These are phyloP conservation scores for Platerodrilus igneus DNA, from an alignment of 2,888 invertebrate genomes.

Conservation along the genomic window DNA sequence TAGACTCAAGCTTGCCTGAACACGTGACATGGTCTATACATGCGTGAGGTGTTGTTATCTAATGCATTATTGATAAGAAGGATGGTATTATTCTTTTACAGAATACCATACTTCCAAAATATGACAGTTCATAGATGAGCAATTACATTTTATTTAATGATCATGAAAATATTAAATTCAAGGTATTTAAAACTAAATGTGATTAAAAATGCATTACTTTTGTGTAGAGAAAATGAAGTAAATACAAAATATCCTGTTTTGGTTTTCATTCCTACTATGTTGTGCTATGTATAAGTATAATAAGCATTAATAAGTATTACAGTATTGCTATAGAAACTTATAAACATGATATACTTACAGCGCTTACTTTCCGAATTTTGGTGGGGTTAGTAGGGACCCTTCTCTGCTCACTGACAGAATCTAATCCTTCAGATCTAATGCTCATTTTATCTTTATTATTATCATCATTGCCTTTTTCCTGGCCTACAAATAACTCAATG, in stretches of 20 bases:
- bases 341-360: constrained; percentile 85
- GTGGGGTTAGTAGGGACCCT: constrained; percentile 54
- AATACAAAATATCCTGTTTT: too few species aligned
- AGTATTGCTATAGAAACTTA: constrained; percentile 18
- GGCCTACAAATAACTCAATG: constrained; percentile 86
- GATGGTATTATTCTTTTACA: constrained; percentile 28
- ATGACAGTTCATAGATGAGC: too few species aligned
- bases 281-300: constrained; percentile 20
- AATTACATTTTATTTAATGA: too few species aligned
- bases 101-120: constrained; percentile 29
- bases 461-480: constrained; percentile 82
- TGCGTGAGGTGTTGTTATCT: constrained; percentile 39
- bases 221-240: too few species aligned
- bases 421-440: constrained; percentile 77
- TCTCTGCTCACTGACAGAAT: constrained; percentile 82
- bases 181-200: too few species aligned
- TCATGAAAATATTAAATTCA: too few species aligned
- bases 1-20: constrained; percentile 91
- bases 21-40: constrained; percentile 46
- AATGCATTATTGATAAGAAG: constrained; percentile 28
- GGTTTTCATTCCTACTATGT: constrained; percentile 42
- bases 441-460: constrained; percentile 90
- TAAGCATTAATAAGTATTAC: constrained; percentile 16
- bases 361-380: constrained; percentile 87
- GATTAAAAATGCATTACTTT: too few species aligned